Percentiles rank a stretch among this genome's conserved stretches.
These are phyloP conservation scores for Axis porcinus DNA, from an alignment of 2,113 vertebrate species.

Conservation along the genomic window DNA sequence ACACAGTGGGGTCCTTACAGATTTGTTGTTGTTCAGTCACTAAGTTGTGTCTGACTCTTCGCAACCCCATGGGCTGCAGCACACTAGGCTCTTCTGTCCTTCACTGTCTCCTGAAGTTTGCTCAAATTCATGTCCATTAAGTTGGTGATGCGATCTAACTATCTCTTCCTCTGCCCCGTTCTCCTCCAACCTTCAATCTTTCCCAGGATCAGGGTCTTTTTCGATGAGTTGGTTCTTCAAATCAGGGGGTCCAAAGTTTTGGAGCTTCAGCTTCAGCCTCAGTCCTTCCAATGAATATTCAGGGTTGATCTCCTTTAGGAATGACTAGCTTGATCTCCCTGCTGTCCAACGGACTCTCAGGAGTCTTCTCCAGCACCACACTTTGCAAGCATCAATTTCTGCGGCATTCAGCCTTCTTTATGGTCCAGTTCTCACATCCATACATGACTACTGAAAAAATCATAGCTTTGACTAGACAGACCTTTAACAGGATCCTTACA, in stretches of 20 bases:
- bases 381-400: not conserved
- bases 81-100: not conserved
- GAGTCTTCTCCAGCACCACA: not conserved
- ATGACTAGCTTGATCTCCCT: not conserved
- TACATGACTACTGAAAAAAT: not conserved
- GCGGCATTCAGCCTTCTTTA: not conserved
- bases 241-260: not conserved
- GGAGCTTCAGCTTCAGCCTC: not conserved
- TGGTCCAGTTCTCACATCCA: not conserved
- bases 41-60: not conserved
- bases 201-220: not conserved
- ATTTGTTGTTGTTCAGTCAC: not conserved
- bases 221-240: rapidly evolving
- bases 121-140: not conserved
- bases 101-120: not conserved
- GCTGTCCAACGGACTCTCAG: not conserved
- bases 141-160: not conserved
- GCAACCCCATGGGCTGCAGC: not conserved
- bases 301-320: not conserved
- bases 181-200: not conserved
- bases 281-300: not conserved
- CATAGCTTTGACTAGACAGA: not conserved
- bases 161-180: not conserved
- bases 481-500: not conserved
- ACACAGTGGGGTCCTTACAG: not conserved